phyloP scores from a whole-genome alignment of 1,140 invertebrate species.

The Calliphora vicina region DNA sequence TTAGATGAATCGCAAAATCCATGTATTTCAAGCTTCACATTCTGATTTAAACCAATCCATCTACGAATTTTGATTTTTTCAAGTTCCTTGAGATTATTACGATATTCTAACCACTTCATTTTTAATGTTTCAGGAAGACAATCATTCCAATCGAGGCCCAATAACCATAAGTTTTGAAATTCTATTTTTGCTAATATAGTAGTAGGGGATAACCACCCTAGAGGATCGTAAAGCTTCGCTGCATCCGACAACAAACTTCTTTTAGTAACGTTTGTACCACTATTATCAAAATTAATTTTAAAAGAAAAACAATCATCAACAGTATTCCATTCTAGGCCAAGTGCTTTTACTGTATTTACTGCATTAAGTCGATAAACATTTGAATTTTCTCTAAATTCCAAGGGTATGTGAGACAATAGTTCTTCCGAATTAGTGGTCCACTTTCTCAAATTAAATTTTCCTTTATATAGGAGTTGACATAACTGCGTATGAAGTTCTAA shows the following conservation, averaged over 20 bases:
- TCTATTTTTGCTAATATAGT: conserved; percentile 60
- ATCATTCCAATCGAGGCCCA: conserved; percentile 27
- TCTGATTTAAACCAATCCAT: not conserved
- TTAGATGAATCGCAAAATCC: conserved; percentile 22
- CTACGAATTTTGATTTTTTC: not conserved
- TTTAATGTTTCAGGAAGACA: not conserved
- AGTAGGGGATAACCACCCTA: conserved; percentile 57
- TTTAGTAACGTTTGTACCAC: conserved; percentile 38
- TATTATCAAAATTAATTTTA: not conserved
- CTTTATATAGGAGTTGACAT: conserved; percentile 38
- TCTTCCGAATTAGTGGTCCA: conserved; percentile 44
- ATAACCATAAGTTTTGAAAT: conserved; percentile 49
- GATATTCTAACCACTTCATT: not conserved
- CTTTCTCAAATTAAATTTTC: conserved; percentile 47
- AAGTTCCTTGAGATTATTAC: not conserved
- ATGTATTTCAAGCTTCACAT: not conserved
- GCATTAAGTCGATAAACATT: not conserved
- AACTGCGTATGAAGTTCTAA: conserved; percentile 42
- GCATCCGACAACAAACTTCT: conserved; percentile 52
- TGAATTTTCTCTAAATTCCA: not conserved
- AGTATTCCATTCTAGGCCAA: conserved; percentile 16
- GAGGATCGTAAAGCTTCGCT: conserved; percentile 55
- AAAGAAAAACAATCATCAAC: conserved; percentile 16
- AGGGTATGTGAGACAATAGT: not conserved
- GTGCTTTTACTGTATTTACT: not conserved